Evolutionary conservation across 2,888 invertebrate species (phyloP).

Genomic region (Trachelus stipa): DNA sequence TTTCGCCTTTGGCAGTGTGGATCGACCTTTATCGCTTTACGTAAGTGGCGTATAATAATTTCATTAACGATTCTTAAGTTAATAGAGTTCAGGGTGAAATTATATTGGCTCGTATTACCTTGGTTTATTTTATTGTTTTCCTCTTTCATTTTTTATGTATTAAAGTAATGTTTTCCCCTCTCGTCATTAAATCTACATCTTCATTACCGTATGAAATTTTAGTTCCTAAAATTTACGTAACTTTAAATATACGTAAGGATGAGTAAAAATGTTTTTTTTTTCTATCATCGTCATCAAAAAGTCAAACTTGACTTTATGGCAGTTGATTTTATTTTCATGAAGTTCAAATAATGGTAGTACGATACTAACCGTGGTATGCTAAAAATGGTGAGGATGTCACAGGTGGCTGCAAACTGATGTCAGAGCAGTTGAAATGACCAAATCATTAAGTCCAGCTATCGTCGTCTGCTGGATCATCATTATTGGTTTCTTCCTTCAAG

Average conservation of each 20-base stretch:
- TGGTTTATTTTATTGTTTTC: neutral
- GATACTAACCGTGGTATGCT: neutral
- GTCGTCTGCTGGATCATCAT: neutral
- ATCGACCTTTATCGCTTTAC: neutral
- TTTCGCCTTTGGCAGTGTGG: neutral
- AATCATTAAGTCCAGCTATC: neutral
- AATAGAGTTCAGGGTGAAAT: neutral
- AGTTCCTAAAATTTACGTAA: too few species aligned
- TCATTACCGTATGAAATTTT: neutral
- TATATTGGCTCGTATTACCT: neutral
- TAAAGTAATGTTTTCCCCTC: neutral
- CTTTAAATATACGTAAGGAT: too few species aligned
- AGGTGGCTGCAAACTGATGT: neutral
- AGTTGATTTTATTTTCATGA: too few species aligned
- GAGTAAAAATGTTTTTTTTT: too few species aligned
- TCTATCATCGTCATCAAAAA: too few species aligned
- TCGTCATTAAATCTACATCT: neutral
- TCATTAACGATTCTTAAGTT: neutral
- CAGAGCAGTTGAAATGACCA: neutral
- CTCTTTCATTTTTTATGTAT: neutral
- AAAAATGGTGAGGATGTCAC: neutral
- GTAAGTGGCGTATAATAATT: neutral
- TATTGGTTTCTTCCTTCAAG: neutral
- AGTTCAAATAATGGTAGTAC: too few species aligned
- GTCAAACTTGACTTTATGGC: too few species aligned